Evolutionary conservation across 1,140 invertebrate species (phyloP), one percentile per base, ranked within the genome.

Genomic region (Drosophila simulans): DNA sequence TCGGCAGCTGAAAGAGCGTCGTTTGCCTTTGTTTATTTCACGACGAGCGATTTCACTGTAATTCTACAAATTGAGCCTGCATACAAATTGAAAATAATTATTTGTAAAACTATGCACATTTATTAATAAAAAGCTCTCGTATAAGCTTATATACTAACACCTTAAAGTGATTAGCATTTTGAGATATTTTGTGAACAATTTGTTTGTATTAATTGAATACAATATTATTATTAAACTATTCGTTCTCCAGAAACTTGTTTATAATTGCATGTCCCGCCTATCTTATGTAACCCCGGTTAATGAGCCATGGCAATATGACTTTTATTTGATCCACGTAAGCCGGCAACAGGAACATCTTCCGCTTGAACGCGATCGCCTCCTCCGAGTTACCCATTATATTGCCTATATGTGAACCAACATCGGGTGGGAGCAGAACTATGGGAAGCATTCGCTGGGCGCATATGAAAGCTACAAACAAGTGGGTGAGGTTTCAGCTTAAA

Each of bases 261-360:
- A 15, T n/a, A 8, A 40, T 13, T 56, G 10, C 37, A 27, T 22
- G 0, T 10, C 1, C 5, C 11, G 2, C 8, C 74, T 45, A 83
- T 27, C 78, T 89, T 15, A 92, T 78, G 42, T 65, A 88, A 35
- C 62, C 63, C 25, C 70, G 56, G 15, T 75, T 34, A 39, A 86
- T 88, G 5, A 92, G 65, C 91, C 89, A 92, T 12, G 91, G 90
- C 13, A 91, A 51, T 34, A 92, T 86, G 0, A 52, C 54, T 57
- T 85, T 77, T 5, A 91, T 86, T 54, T 91, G 82, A 22, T 74
- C 55, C 7, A 83, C 66, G 55, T 91, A 91, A 7, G 53, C 81
- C 12, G 86, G 78, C 52, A 86, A 80, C 0, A 73, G 49, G 20
- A 86, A 80, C 57, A 83, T 64, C 48, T 80, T 66, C 8, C 71